Evolutionary conservation across 1,140 invertebrate genomes (phyloP).

Genomic region (Drosophila pachea): DNA sequence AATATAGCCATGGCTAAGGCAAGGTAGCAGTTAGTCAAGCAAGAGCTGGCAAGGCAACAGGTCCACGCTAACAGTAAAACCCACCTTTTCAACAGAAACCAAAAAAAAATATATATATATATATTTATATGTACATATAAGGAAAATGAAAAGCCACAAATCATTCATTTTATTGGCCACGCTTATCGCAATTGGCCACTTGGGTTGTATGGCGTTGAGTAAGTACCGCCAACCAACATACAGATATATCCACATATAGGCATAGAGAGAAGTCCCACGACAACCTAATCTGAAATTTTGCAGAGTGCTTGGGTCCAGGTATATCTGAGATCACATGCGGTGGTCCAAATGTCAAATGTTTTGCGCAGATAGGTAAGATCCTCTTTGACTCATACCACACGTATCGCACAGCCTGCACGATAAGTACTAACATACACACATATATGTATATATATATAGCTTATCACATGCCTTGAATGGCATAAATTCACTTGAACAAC

Average conservation of each 20-base stretch:
- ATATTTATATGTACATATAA: too few species aligned
- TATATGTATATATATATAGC: neutral
- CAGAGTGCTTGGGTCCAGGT: constrained; percentile 10
- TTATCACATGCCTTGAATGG: neutral
- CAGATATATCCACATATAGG: neutral
- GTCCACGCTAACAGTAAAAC: too few species aligned
- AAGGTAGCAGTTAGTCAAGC: too few species aligned
- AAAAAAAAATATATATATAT: too few species aligned
- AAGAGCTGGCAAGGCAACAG: too few species aligned
- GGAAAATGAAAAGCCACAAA: constrained; percentile 16
- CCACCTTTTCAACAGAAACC: neutral
- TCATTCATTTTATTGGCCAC: constrained; percentile 20
- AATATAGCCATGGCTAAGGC: constrained; percentile 8
- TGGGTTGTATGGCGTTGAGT: constrained; percentile 4
- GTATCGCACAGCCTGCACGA: neutral
- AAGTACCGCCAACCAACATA: neutral
- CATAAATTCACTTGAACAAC: neutral
- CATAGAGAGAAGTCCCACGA: neutral
- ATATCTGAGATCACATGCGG: neutral
- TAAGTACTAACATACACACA: constrained; percentile 1
- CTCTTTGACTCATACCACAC: constrained; percentile 20
- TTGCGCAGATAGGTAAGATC: constrained; percentile 17
- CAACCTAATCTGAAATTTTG: neutral
- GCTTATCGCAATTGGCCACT: constrained; percentile 22
- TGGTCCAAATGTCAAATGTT: neutral